Evolutionary conservation across 1,140 invertebrate species (phyloP).

Genomic region (Spodoptera frugiperda): DNA sequence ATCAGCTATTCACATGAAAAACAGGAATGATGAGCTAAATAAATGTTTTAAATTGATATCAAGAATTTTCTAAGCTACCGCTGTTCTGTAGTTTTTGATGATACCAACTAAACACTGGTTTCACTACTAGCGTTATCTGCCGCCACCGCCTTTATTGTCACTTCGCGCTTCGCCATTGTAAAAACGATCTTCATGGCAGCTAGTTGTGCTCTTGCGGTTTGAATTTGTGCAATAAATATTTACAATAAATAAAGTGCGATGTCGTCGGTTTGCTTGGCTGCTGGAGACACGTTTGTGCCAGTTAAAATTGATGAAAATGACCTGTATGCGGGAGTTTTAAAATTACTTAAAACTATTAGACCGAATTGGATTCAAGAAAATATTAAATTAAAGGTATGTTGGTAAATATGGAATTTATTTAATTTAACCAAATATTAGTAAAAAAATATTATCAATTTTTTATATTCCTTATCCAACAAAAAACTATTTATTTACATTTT

Average conservation of each 20-base stretch:
- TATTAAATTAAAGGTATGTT: constrained; percentile 82
- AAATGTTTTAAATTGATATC: too few species aligned
- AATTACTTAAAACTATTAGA: constrained; percentile 79
- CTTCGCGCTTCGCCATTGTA: too few species aligned
- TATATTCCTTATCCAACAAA: background rate
- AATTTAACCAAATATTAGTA: background rate
- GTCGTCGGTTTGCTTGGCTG: constrained; percentile 63
- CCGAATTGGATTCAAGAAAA: constrained; percentile 77
- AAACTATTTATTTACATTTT: background rate
- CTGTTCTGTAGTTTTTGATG: too few species aligned
- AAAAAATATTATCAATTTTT: background rate
- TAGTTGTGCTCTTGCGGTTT: too few species aligned
- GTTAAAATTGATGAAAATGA: constrained; percentile 75
- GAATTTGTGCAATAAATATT: constrained; percentile 2
- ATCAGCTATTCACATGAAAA: too few species aligned
- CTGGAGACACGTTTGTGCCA: constrained; percentile 71
- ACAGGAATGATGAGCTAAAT: too few species aligned
- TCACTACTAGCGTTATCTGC: too few species aligned
- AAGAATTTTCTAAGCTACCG: too few species aligned
- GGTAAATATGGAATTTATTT: constrained; percentile 13
- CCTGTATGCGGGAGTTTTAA: constrained; percentile 74
- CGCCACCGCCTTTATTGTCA: too few species aligned
- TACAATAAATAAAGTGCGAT: constrained; percentile 43
- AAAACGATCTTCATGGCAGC: too few species aligned
- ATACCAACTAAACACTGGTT: too few species aligned